Evolutionary conservation across 2,888 invertebrate genomes (phyloP), one percentile per base, ranked within the genome.

Genomic region (Drosophila tripunctata): DNA sequence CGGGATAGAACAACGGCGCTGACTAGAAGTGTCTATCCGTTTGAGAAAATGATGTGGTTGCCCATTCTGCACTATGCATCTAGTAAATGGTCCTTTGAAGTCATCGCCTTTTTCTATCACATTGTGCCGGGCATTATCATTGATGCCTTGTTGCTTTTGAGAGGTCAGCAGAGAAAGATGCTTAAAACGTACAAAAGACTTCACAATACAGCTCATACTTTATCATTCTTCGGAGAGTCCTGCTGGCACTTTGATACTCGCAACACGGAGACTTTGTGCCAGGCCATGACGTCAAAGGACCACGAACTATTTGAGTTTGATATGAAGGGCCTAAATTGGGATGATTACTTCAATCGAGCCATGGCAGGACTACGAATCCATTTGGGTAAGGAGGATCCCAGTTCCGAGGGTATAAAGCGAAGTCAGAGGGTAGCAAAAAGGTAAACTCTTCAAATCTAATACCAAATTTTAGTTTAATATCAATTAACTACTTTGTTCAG

Each of bases 181-280:
- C 91, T 96, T 71, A 94, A 94, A 76, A 93, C 95, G 45, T 97
- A 97, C 90, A 93, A 92, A 65, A 96, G 96, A 89, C 94, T 98
- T 44, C 95, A 96, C 90, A 95, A 95, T 89, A 95, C 97, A 69
- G 93, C 95, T 4, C 93, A 94, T 2, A 94, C 95, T 0, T 88
- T 98, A 17, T 92, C 94, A 0, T 96, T 95, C 89, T 98, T 98
- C 91, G 93, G 94, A 51, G 93, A 93, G 17, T 92, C 93, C n/a
- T 93, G 95, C 54, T 97, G 97, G 93, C 89, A 89, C 0, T 96
- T 96, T 89, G 92, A 93, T 30, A 95, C 94, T 68, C 90, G 92
- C 44, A 94, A 96, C 83, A 94, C 88, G 2, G 69, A 85, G 36
- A 69, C 76, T 1, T 80, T 93, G 40, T 93, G 92, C 92, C 71